Conservation (phyloP, 2,888 invertebrate species). For the Pilophorus perplexus region DNA sequence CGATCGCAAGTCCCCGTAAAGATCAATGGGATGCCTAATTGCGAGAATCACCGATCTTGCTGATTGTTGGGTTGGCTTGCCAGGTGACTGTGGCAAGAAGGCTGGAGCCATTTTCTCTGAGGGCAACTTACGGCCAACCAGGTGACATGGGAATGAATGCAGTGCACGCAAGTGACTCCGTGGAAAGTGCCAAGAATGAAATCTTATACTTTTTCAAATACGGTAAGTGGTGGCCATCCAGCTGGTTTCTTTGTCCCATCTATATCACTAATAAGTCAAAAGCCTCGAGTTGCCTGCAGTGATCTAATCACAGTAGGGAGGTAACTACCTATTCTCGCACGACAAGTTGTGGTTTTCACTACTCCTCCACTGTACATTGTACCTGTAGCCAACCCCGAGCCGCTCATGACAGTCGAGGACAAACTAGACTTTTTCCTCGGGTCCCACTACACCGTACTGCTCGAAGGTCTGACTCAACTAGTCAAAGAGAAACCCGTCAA, state of each 20-base stretch:
- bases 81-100: conserved; percentile 65
- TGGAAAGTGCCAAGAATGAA: conserved; percentile 68
- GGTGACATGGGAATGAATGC: conserved; percentile 66
- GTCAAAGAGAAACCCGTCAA: conserved; percentile 70
- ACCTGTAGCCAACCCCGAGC: conserved; percentile 74
- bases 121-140: conserved; percentile 69
- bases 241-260: too few species aligned
- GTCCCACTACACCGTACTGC: conserved; percentile 51
- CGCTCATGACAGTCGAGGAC: conserved; percentile 62
- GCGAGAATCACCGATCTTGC: too few species aligned
- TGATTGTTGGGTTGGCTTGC: too few species aligned
- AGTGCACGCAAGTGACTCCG: conserved; percentile 73
- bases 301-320: too few species aligned
- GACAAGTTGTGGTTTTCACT: too few species aligned
- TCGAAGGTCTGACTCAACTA: conserved; percentile 63
- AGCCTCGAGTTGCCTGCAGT: too few species aligned
- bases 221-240: conserved; percentile 59
- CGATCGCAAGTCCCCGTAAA: too few species aligned
- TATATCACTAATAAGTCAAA: too few species aligned
- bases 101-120: conserved; percentile 66
- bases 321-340: too few species aligned
- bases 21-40: too few species aligned
- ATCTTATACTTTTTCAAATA: conserved; percentile 85
- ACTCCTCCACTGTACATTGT: too few species aligned
- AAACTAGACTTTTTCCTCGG: conserved; percentile 68